phyloP scores from a whole-genome alignment of 1,140 invertebrate species.

The Nomia melanderi region DNA sequence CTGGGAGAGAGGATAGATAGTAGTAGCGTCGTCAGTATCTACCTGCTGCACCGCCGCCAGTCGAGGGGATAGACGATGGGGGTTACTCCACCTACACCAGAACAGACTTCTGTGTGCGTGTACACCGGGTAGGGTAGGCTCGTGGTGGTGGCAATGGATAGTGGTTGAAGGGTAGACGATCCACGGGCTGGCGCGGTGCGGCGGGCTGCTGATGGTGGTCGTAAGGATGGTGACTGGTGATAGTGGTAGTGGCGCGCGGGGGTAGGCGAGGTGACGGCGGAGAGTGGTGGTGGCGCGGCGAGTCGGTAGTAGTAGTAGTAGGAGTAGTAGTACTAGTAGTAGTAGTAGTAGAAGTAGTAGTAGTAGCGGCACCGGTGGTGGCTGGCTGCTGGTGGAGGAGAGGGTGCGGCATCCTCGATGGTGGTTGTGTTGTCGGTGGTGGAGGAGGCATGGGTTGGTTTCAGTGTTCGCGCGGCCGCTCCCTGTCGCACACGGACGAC shows the following conservation, averaged over 20 bases:
- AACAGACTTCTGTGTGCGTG: slow-evolving; percentile 42
- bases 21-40: slow-evolving; percentile 62
- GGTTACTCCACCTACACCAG: slow-evolving; percentile 44
- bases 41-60: slow-evolving; percentile 58
- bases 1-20: slow-evolving; percentile 38
- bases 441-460: slow-evolving; percentile 65
- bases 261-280: slow-evolving; percentile 34
- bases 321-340: too few species aligned
- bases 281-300: not conserved
- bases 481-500: slow-evolving; percentile 75
- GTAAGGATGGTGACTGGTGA: slow-evolving; percentile 40
- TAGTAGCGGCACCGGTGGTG: slow-evolving; percentile 11
- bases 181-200: slow-evolving; percentile 37
- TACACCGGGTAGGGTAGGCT: slow-evolving; percentile 31
- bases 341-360: too few species aligned
- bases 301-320: too few species aligned
- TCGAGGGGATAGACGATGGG: slow-evolving; percentile 34
- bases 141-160: slow-evolving; percentile 62
- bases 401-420: slow-evolving; percentile 48
- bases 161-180: slow-evolving; percentile 58
- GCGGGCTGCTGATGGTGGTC: slow-evolving; percentile 29
- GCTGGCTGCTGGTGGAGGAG: slow-evolving; percentile 47
- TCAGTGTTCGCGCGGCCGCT: slow-evolving; percentile 79
- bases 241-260: slow-evolving; percentile 36
- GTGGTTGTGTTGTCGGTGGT: slow-evolving; percentile 56